Percentiles rank a stretch among this genome's conserved stretches.
These are phyloP conservation scores for Girardinus metallicus DNA, from an alignment of 2,797 vertebrate genomes.

Conservation along the genomic window DNA sequence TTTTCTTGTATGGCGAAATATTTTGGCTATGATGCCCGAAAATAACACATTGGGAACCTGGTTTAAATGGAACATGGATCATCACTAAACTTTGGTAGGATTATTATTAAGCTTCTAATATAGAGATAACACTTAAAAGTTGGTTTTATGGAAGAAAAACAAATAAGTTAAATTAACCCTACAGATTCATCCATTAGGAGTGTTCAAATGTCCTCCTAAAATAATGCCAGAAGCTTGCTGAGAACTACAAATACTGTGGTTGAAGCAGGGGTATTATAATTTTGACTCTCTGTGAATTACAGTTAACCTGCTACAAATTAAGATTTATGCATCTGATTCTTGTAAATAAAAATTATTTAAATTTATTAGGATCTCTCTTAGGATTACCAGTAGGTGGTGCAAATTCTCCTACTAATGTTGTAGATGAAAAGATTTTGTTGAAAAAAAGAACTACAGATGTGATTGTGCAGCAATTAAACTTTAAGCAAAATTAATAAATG, in stretches of 20 bases:
- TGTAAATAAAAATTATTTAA: not conserved
- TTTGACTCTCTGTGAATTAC: not conserved
- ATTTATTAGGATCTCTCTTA: not conserved
- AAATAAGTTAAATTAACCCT: not conserved
- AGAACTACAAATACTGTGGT: not conserved
- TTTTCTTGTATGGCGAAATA: not conserved
- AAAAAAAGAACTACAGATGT: not conserved
- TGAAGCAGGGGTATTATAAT: not conserved
- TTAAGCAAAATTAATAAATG: not conserved
- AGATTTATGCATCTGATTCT: not conserved
- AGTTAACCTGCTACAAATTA: not conserved
- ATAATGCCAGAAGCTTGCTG: not conserved
- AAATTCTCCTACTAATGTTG: not conserved
- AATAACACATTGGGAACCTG: not conserved
- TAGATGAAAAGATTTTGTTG: not conserved
- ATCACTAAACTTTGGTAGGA: not conserved
- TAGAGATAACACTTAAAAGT: not conserved
- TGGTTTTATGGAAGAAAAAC: not conserved
- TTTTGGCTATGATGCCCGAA: not conserved
- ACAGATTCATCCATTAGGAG: not conserved
- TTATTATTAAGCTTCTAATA: constrained; percentile 1
- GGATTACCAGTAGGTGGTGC: not conserved
- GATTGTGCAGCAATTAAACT: not conserved
- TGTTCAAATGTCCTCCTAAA: not conserved
- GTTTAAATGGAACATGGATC: not conserved